phyloP scores from a whole-genome alignment of 2,113 vertebrate genomes.

The Balaeniceps rex region DNA sequence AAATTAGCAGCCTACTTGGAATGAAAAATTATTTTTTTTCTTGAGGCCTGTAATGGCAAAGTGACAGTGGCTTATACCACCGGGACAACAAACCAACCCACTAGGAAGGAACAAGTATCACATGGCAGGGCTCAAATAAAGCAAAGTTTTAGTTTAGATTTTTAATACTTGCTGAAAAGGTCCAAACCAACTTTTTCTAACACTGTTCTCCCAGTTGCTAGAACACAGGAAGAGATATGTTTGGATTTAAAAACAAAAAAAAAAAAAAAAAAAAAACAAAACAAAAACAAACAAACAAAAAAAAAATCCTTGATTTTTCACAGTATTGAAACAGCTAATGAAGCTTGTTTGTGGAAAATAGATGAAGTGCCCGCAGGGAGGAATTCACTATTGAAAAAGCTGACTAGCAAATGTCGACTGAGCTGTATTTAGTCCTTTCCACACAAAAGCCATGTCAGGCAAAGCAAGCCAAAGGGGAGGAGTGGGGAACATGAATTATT shows the following conservation, averaged over 20 bases:
- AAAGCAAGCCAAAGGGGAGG: neutral
- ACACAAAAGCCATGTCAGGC: neutral
- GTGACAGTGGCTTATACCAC: neutral
- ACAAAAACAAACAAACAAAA: neutral
- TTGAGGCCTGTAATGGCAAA: neutral
- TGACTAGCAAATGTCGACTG: neutral
- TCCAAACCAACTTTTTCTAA: neutral
- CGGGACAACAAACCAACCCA: neutral
- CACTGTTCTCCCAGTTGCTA: neutral
- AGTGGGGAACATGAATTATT: neutral
- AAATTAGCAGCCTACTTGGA: neutral
- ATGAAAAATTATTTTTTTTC: neutral
- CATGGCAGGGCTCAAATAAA: neutral
- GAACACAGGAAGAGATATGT: neutral
- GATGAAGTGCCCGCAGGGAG: neutral
- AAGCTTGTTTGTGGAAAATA: neutral
- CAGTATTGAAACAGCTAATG: neutral
- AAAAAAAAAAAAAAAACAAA: neutral
- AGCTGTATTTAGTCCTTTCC: neutral
- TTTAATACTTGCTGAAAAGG: neutral
- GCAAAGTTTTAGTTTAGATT: neutral
- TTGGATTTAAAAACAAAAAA: neutral
- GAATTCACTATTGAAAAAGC: conserved; percentile 8
- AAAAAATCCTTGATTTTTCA: neutral
- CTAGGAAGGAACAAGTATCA: neutral